phyloP scores from a whole-genome alignment of 1,140 invertebrate species.

The Schlechtendalia chinensis region DNA sequence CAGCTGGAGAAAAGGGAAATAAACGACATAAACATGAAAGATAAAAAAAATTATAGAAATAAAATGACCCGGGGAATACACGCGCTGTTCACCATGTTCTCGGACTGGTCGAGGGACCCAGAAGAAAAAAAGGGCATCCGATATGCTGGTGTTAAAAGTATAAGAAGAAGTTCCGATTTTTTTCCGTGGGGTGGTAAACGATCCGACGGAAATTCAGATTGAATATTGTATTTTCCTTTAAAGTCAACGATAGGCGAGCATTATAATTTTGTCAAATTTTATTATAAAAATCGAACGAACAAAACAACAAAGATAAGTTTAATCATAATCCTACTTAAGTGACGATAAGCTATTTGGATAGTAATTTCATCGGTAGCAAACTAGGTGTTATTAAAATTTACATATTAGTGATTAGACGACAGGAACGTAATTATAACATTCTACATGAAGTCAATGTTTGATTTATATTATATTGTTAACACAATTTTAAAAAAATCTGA shows the following conservation, averaged over 20 bases:
- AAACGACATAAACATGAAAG: neutral
- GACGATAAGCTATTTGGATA: conserved; percentile 22
- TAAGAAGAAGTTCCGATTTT: conserved; percentile 50
- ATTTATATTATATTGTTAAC: conserved; percentile 30
- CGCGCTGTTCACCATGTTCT: conserved; percentile 42
- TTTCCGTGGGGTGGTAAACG: conserved; percentile 53
- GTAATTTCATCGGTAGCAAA: neutral
- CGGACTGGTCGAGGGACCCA: conserved; percentile 40
- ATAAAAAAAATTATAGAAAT: conserved; percentile 42
- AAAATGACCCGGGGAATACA: conserved; percentile 45
- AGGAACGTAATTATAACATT: neutral
- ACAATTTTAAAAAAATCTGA: conserved; percentile 9
- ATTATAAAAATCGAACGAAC: neutral
- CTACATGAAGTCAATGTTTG: conserved; percentile 18
- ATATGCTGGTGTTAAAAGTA: conserved; percentile 28
- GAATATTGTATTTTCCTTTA: conserved; percentile 22
- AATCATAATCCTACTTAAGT: conserved; percentile 20
- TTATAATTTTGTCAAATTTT: conserved; percentile 18
- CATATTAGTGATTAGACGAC: conserved; percentile 14
- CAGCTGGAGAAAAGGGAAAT: conserved; percentile 26
- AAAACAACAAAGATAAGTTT: neutral
- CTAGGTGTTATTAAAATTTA: conserved; percentile 14
- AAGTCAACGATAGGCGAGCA: conserved; percentile 26
- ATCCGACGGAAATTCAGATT: conserved; percentile 4
- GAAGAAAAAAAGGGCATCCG: conserved; percentile 37